phyloP scores from a whole-genome alignment of 2,888 invertebrate species.

The Diogma glabrata region DNA sequence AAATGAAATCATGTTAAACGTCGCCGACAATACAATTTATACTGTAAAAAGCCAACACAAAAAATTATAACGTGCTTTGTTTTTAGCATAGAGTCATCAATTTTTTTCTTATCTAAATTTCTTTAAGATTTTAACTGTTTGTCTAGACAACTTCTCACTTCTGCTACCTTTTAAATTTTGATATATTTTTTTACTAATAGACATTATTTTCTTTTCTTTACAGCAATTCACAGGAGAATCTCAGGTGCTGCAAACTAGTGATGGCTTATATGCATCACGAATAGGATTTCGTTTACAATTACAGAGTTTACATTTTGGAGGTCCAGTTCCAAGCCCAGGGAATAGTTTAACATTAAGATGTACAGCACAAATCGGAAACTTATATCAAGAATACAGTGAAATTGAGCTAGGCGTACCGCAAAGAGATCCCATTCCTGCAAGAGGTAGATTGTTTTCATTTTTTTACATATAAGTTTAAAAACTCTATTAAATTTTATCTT shows the following conservation, averaged over 20 bases:
- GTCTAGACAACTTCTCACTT: too few species aligned
- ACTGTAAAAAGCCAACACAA: too few species aligned
- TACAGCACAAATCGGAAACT: slow-evolving; percentile 53
- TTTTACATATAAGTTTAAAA: too few species aligned
- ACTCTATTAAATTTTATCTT: too few species aligned
- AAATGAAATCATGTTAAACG: too few species aligned
- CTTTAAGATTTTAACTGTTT: too few species aligned
- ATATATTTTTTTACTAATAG: not conserved
- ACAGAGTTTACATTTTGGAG: slow-evolving; percentile 34
- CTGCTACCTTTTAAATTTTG: not conserved
- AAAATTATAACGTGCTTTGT: too few species aligned
- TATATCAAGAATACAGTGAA: slow-evolving; percentile 57
- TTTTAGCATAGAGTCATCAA: too few species aligned
- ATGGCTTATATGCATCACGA: slow-evolving; percentile 33
- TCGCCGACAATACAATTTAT: too few species aligned
- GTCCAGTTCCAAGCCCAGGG: slow-evolving; percentile 29
- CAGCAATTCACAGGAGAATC: slow-evolving; percentile 32
- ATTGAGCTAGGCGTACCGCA: slow-evolving; percentile 58
- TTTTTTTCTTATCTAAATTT: too few species aligned
- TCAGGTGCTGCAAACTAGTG: slow-evolving; percentile 33
- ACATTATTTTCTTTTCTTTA: slow-evolving; percentile 16
- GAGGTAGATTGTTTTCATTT: slow-evolving; percentile 45
- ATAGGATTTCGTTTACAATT: slow-evolving; percentile 33
- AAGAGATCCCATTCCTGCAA: slow-evolving; percentile 66
- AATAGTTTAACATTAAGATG: slow-evolving; percentile 60